Conservation (phyloP, 2,888 invertebrate species). For the Ptychoptera albimana region DNA sequence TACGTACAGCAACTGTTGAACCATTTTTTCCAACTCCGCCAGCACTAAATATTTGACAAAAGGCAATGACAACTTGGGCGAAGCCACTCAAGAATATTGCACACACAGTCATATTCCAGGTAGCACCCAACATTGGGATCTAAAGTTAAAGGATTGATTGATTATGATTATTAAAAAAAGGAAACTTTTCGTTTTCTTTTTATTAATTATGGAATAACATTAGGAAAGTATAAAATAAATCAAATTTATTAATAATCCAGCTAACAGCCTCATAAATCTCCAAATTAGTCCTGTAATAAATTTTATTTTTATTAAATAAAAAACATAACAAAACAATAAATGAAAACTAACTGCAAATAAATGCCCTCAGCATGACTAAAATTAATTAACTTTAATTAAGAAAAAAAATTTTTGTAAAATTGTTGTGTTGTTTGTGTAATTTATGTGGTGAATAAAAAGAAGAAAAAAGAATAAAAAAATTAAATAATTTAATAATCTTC, state of each 20-base stretch:
- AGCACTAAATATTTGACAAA: slow-evolving; percentile 52
- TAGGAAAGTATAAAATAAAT: too few relatives aligned
- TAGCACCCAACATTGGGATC: slow-evolving; percentile 24
- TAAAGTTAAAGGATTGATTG: slow-evolving; percentile 8
- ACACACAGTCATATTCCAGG: slow-evolving; percentile 19
- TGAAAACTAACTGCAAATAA: too few relatives aligned
- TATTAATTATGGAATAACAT: too few relatives aligned
- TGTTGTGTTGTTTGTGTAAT: neutral
- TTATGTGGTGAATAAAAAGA: slow-evolving; percentile 6
- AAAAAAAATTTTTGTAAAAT: slow-evolving; percentile 4
- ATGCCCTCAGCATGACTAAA: too few relatives aligned
- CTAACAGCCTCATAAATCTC: too few relatives aligned
- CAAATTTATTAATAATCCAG: too few relatives aligned
- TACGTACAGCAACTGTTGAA: slow-evolving; percentile 74
- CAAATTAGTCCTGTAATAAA: too few relatives aligned
- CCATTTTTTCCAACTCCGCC: slow-evolving; percentile 94
- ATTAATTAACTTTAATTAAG: too few relatives aligned
- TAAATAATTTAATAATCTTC: slow-evolving; percentile 5
- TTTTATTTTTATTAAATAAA: too few relatives aligned
- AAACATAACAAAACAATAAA: too few relatives aligned
- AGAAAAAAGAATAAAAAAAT: slow-evolving; percentile 6
- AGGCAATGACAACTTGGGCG: slow-evolving; percentile 46
- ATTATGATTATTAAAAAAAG: too few relatives aligned
- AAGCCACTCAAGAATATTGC: slow-evolving; percentile 34
- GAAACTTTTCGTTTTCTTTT: too few relatives aligned